Base-by-base conservation (phyloP, 2,113 vertebrate species). In the Podarcis muralis region DNA sequence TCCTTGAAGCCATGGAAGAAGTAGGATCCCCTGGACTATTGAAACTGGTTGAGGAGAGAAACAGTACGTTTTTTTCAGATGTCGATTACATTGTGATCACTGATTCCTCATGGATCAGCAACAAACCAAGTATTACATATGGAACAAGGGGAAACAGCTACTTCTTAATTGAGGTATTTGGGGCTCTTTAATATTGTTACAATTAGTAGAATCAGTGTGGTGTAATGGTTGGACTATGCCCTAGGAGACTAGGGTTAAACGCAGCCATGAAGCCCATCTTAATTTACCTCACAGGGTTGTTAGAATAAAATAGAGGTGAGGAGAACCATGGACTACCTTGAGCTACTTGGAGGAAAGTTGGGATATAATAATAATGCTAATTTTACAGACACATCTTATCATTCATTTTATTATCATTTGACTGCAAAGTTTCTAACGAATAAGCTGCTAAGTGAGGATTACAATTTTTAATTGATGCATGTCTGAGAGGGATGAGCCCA, bases 1-100 rank as follows among this genome's bases (percentile, higher is more conserved):
- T 98, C 37, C 96, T 98, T 3, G 98, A 98, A 93, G 97, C 97
- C 25, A 98, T 98, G 97, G 98, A 98, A 91, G 97, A 98, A 95
- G 97, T 96, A 0, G 98, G 97, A 48, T 98, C 97, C 1, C 95
- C 96, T 1, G 98, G 98, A 59, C 94, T 98, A 88, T 95, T 97
- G 0, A 90, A 93, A 32, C 95, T 98, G 94, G 95, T 98, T n/a
- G 32, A 95, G 74, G 91, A 96, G 37, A 96, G 97, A 93, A 97
- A 95, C n/a, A 95, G 97, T 89, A 95, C 95, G 2, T 98, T 98
- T 95, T 97, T 98, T 93, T 95, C 96, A 2, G 95, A 97, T 30
- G 97, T 98, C 40, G 96, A 98, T 89, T 97, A 96, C 91, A 97
- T 98, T 92, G 84, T 97, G 85, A 97, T 98, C 85, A 98, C 98